These are phyloP conservation scores for Phasianus colchicus DNA, from an alignment of 2,113 vertebrate species.

Conservation along the genomic window DNA sequence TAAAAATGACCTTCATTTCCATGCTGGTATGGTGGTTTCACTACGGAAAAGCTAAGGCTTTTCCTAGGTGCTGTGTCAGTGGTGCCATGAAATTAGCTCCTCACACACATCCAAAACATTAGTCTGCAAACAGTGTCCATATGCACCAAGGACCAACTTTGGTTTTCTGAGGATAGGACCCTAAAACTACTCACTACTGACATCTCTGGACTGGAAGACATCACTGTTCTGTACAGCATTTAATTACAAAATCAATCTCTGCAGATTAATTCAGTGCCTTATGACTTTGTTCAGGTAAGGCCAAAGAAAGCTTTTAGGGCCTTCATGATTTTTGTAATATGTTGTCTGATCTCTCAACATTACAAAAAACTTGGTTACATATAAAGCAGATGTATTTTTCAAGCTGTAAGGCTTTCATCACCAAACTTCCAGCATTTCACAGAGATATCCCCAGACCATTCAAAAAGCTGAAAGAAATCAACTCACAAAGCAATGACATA, in stretches of 20 bases:
- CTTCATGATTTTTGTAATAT: neutral
- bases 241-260: neutral
- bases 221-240: neutral
- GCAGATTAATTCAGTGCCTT: neutral
- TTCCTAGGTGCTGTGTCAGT: neutral
- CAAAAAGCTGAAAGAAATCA: neutral
- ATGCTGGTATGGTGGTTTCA: rapidly evolving
- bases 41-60: neutral
- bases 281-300: neutral
- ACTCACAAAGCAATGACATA: neutral
- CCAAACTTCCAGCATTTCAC: neutral
- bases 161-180: neutral
- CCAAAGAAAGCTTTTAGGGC: neutral
- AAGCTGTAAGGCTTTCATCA: neutral
- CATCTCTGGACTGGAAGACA: neutral
- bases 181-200: neutral
- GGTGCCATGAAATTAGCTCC: neutral
- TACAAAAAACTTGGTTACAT: neutral
- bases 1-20: neutral
- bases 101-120: neutral
- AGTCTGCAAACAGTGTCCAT: neutral
- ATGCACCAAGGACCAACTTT: neutral
- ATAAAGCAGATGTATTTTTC: neutral
- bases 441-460: neutral
- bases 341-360: neutral